Base-by-base conservation (phyloP, 35 echinoderm and acorn worm genomes). In the Ophiothrix spiculata region DNA sequence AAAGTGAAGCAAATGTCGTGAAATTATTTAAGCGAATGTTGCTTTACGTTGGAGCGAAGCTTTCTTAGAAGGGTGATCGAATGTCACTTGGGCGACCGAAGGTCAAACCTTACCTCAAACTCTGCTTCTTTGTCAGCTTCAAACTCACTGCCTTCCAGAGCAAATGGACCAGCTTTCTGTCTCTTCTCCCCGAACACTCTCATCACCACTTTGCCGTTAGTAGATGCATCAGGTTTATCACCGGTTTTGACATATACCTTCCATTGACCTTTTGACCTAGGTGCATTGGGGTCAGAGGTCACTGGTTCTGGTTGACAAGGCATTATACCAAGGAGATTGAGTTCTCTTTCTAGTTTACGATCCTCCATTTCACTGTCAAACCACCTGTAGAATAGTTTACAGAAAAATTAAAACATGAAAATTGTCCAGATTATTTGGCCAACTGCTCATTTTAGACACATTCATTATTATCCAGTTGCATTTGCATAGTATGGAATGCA, bases 331-430 rank as follows among this genome's bases (percentile, higher is more conserved):
- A 90, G 38, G 23, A 84, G 39, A 32, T 28, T 82, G 37, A 90
- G 38, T 35, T 83, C 46, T 3, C 81, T 64, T 42, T 90, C 88
- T 19, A 83, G 38, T 39, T 90, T 90, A 42, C 88, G 73, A 56
- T 90, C 81, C 11, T 90, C 88, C 81, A 90, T 80, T 0, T 80
- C 88, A 56, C 36, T 83, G 78, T 90, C 88, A 33, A 90, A 38
- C 88, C 88, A 90, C 33, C 88, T 90, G 76, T 33, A n/a, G n/a
- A n/a, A n/a, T n/a, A n/a, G n/a, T n/a, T n/a, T n/a, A n/a, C n/a
- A n/a, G n/a, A n/a, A n/a, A n/a, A n/a, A n/a, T n/a, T n/a, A n/a
- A n/a, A n/a, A n/a, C n/a, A n/a, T n/a, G n/a, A n/a, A n/a, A n/a
- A n/a, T n/a, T n/a, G n/a, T n/a, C n/a, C n/a, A n/a, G n/a, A n/a